Base-by-base conservation (phyloP, 2,888 invertebrate species). In the Diarsia rubi region DNA sequence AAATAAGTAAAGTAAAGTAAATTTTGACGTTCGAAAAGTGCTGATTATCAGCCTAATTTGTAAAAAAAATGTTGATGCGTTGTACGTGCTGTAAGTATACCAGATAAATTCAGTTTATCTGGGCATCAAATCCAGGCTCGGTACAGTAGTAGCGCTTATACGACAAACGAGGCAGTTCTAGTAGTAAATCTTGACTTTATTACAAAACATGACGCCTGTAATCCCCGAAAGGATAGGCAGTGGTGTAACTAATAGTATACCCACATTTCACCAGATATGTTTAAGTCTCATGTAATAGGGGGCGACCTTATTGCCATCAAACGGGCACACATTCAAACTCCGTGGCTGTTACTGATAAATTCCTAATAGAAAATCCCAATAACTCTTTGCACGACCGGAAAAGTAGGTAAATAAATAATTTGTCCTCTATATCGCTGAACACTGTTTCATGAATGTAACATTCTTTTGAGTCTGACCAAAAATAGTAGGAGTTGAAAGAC, bases 361-460 rank as follows among this genome's bases (percentile, higher is more conserved):
- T 21, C 9, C 21, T n/a, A 9, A 49, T 49, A 12, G 9, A 21
- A 49, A 49, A 21, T 9, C 21, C 4, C 21, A 21, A 49, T 9
- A 49, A 21, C 8, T 37, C 6, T 8, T 37, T 3, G 0, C 0
- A 6, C 31, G 37, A 37, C 37, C 37, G 5, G 5, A 6, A 37
- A 37, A 6, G 37, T 5, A 37, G 31, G 31, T 31, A 31, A 31
- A 31, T 31, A 31, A 31, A 31, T 31, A 3, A 31, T 54, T 63
- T 21, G 21, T 37, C 21, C 37, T 37, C 2, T 19, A 8, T 16
- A 12, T 16, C 4, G 21, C 12, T 62, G 11, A 14, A 14, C 1
- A 21, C 93, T 93, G 89, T 92, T 92, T 92, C 92, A 93, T 92
- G 92, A 94, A 93, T 93, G 92, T 92, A 92, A 92, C 91, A 93